Evolutionary conservation across 2,113 vertebrate genomes (phyloP).

Genomic region (Dromaius novaehollandiae): DNA sequence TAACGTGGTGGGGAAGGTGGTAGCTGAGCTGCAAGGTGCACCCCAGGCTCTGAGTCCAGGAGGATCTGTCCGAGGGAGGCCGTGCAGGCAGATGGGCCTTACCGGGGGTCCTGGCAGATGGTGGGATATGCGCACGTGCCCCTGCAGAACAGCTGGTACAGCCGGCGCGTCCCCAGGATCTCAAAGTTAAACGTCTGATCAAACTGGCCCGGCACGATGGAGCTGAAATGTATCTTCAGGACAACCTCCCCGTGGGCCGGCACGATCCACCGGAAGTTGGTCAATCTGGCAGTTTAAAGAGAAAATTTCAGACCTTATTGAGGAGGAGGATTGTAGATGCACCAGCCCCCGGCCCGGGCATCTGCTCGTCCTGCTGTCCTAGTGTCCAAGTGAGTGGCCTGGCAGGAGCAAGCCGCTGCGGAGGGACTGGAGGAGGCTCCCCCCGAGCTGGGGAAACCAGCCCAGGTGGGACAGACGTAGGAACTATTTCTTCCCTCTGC

Average conservation of each 20-base stretch:
- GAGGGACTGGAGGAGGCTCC: fast-evolving
- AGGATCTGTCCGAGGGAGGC: not conserved
- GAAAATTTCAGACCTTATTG: not conserved
- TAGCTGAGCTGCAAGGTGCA: not conserved
- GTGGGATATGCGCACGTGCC: constrained; percentile 83
- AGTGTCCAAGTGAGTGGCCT: too few species aligned
- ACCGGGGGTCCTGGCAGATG: constrained; percentile 85
- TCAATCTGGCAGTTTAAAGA: constrained; percentile 68
- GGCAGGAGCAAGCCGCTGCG: not conserved
- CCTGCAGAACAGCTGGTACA: constrained; percentile 83
- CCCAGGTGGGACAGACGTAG: not conserved
- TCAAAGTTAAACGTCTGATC: constrained; percentile 87
- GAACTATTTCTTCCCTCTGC: not conserved
- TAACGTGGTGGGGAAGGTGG: not conserved
- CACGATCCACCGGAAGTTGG: constrained; percentile 85
- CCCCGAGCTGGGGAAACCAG: fast-evolving
- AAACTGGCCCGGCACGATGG: constrained; percentile 75
- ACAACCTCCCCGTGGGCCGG: constrained; percentile 77
- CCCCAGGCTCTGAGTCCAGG: not conserved
- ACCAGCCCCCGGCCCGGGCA: not conserved
- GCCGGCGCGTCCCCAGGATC: constrained; percentile 78
- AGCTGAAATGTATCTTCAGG: constrained; percentile 82
- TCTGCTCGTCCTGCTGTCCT: too few species aligned
- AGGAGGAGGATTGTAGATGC: fast-evolving
- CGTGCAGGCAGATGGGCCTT: not conserved